Evolutionary conservation across 2,797 vertebrate genomes (phyloP).

Genomic region (Brachymystax lenok): DNA sequence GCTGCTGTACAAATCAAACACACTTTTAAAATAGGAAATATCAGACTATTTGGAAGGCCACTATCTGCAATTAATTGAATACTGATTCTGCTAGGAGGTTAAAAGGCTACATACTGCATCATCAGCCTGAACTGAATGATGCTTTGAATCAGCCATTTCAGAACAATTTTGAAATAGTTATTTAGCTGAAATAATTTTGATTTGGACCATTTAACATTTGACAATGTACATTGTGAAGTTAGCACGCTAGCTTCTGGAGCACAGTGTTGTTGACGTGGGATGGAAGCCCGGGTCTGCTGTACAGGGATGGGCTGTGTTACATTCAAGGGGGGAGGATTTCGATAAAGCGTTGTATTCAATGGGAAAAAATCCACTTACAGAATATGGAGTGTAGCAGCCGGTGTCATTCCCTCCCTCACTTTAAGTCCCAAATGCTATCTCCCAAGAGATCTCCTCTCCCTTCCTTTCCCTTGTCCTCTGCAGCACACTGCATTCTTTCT

Average conservation of each 20-base stretch:
- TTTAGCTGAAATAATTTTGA: neutral
- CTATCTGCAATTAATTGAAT: too few species aligned
- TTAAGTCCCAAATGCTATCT: neutral
- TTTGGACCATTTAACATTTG: neutral
- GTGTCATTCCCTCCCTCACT: too few species aligned
- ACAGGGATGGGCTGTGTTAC: neutral
- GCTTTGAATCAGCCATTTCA: neutral
- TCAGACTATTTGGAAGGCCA: too few species aligned
- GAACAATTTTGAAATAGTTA: neutral
- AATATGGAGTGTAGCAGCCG: neutral
- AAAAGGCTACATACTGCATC: neutral
- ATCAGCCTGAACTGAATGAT: neutral
- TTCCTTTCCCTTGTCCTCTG: conserved; percentile 1
- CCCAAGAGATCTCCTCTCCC: conserved; percentile 4
- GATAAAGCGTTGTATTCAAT: neutral
- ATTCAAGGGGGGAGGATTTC: neutral
- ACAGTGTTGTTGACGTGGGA: neutral
- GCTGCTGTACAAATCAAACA: too few species aligned
- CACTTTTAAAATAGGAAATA: too few species aligned
- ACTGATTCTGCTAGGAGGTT: too few species aligned
- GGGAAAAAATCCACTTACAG: neutral
- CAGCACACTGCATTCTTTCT: neutral
- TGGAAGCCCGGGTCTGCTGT: neutral
- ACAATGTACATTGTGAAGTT: neutral
- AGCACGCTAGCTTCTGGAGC: neutral